Conservation (phyloP, 2,888 invertebrate genomes). For the Anthophora plumipes region DNA sequence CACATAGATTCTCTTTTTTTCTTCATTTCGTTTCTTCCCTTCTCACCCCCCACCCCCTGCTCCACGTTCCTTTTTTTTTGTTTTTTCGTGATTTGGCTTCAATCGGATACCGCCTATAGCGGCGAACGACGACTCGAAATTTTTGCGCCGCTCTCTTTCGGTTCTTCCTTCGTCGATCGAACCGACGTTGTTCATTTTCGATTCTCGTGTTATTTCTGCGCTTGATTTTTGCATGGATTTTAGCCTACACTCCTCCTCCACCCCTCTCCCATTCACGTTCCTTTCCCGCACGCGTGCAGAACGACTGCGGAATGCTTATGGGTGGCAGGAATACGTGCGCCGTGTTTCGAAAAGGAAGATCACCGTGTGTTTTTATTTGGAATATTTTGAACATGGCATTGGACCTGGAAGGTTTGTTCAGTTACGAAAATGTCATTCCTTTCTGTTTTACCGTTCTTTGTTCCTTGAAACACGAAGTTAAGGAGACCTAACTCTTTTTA, state of each 20-base stretch:
- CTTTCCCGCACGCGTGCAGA: no score
- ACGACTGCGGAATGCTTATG: no score
- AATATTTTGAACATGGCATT: no score
- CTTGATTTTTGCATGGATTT: background rate
- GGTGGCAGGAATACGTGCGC: no score
- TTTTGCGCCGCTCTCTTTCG: constrained; percentile 50
- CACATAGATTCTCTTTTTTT: constrained; percentile 3
- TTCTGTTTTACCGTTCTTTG: no score
- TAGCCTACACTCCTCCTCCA: background rate
- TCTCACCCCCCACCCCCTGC: background rate
- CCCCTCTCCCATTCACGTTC: no score
- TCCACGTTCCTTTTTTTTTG: constrained; percentile 16
- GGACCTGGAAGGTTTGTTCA: no score
- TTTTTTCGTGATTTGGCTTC: constrained; percentile 65
- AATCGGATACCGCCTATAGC: constrained; percentile 63
- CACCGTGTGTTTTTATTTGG: background rate
- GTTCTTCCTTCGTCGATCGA: constrained; percentile 27
- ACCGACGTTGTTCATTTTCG: constrained; percentile 46
- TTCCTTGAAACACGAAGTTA: no score
- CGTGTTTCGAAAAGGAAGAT: background rate
- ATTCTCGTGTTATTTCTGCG: constrained; percentile 20
- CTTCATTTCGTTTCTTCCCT: background rate
- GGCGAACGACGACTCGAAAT: constrained; percentile 56
- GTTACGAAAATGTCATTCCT: no score
- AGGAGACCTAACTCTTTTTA: no score